A percentile compares a stretch with the other conserved stretches of the same genome.
Evolutionary conservation across 2,113 vertebrate genomes (phyloP).

Genomic region (Chloropsis cyanopogon): DNA sequence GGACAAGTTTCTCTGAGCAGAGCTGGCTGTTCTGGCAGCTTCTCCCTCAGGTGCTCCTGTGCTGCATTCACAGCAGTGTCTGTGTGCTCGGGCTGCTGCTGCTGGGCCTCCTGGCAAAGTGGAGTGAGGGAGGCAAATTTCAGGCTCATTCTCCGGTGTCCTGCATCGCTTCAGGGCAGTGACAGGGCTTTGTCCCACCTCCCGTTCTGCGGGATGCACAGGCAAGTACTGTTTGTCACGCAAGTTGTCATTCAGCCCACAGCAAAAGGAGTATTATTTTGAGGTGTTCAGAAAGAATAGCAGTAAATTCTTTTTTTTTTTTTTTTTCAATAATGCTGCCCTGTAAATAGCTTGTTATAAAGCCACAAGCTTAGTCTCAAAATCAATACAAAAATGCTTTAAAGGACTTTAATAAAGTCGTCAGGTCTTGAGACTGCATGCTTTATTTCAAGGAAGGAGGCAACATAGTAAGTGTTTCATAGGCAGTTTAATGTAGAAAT

Average conservation of each 20-base stretch:
- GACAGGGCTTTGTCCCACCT: neutral
- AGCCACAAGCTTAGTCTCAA: neutral
- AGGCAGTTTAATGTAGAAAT: neutral
- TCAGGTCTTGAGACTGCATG: neutral
- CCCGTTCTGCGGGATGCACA: neutral
- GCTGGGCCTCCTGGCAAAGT: neutral
- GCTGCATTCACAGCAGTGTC: neutral
- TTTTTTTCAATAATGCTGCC: neutral
- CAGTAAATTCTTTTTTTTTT: neutral
- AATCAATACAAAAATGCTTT: neutral
- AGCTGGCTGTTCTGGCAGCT: neutral
- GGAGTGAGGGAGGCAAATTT: neutral
- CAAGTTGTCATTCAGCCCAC: neutral
- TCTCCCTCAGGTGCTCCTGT: neutral
- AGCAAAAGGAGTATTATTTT: neutral
- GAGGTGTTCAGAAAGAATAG: neutral
- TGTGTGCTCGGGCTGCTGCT: neutral
- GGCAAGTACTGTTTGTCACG: neutral
- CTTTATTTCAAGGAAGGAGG: neutral
- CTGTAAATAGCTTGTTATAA: neutral
- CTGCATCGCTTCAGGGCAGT: neutral
- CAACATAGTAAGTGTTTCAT: neutral
- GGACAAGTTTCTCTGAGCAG: neutral
- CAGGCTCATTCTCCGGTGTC: neutral
- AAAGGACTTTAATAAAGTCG: neutral